Evolutionary conservation across 1,140 invertebrate species (phyloP), one percentile per base, ranked within the genome.

Genomic region (Drosophila gunungcola): DNA sequence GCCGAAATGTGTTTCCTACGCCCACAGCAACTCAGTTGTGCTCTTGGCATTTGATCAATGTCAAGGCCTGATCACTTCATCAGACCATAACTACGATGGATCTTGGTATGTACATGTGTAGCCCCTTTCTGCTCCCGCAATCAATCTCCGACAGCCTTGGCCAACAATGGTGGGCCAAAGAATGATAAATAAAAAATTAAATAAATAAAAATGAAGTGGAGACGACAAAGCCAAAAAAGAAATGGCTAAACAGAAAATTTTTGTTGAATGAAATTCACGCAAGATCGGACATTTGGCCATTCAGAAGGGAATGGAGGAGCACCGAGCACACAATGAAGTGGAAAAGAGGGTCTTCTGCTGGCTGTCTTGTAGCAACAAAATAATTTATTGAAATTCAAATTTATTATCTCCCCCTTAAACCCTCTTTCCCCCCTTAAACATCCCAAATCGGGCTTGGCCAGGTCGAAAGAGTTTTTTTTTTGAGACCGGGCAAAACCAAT

Each of bases 371-470:
- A 76, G 83, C 75, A 83, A 88, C 79, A 72, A 88, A 89, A 89
- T 89, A 88, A 88, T 88, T 88, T 88, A 88, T 88, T 89, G 83
- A 88, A 88, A 89, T 89, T 88, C 84, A 88, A 89, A 88, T 88
- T 88, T 88, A 88, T 88, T 83, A 88, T 32, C 46, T 83, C 67
- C 68, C 43, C 60, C 45, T 58, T 41, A 42, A 48, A 49, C 52
- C 11, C 48, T 54, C 36, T 42, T 11, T 25, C 6, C 21, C 16
- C 1, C 45, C 25, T 4, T 11, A 16, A 49, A n/a, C 48, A 13
- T 32, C 49, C 32, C 11, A 52, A 52, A 52, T 61, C 52, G 67
- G 67, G 67, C 65, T 78, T 64, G 82, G 74, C 73, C 75, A 58
- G 75, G 58, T 70, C 64, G 46, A 73, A 68, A 69, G 53, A 58